Evolutionary conservation across 35 echinoderm and acorn worm species (phyloP).

Genomic region (Hemicentrotus pulcherrimus): DNA sequence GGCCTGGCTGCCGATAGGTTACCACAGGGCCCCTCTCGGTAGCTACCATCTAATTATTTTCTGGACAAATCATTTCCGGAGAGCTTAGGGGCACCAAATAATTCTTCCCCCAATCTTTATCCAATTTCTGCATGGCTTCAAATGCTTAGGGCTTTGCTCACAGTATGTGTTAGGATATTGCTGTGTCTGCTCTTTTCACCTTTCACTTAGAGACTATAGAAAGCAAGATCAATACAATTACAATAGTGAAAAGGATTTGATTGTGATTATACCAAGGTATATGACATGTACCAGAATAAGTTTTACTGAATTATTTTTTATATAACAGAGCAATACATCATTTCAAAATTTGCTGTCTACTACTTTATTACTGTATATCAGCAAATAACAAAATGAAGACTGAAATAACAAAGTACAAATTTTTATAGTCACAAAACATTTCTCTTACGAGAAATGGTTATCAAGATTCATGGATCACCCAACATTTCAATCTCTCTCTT

Average conservation of each 20-base stretch:
- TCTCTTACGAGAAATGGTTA: not conserved
- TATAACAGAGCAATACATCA: too few relatives aligned
- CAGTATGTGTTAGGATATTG: not conserved
- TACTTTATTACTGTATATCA: not conserved
- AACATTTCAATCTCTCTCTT: too few relatives aligned
- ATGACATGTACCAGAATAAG: not conserved
- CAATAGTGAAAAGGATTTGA: not conserved
- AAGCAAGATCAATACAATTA: not conserved
- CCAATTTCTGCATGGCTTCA: slow-evolving; percentile 1
- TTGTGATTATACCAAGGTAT: not conserved
- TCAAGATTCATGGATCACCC: too few relatives aligned
- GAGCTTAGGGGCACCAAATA: not conserved
- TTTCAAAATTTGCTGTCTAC: not conserved
- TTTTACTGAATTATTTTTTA: not conserved
- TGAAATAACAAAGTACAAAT: not conserved
- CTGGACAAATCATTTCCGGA: slow-evolving; percentile 16
- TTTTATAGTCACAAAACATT: not conserved
- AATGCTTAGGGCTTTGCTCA: not conserved
- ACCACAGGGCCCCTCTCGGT: not conserved
- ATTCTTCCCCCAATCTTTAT: not conserved
- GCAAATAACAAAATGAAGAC: not conserved
- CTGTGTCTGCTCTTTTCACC: not conserved
- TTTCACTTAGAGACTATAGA: not conserved
- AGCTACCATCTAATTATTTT: not conserved
- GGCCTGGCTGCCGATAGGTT: not conserved